Evolutionary conservation across 1,140 invertebrate genomes (phyloP).

Genomic region (Catajapyx aquilonaris): DNA sequence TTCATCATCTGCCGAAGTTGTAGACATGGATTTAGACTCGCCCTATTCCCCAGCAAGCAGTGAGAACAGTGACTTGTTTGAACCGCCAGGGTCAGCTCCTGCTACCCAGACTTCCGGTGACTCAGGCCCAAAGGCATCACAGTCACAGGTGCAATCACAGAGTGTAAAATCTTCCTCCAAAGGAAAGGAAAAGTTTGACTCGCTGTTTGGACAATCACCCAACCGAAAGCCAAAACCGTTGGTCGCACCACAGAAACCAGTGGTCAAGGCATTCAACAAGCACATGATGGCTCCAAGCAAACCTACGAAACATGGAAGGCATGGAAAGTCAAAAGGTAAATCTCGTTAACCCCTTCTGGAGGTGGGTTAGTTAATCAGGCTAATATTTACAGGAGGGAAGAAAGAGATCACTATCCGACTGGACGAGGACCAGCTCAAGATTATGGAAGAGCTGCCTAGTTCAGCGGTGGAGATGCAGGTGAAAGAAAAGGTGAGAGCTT

Average conservation of each 20-base stretch:
- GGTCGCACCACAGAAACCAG: neutral
- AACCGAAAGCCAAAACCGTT: neutral
- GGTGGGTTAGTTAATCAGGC: slow-evolving; percentile 9
- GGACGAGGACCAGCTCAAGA: slow-evolving; percentile 54
- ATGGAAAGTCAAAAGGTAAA: neutral
- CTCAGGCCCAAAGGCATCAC: slow-evolving; percentile 19
- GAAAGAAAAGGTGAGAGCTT: slow-evolving; percentile 85
- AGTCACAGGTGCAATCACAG: slow-evolving; percentile 15
- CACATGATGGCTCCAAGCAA: slow-evolving; percentile 1
- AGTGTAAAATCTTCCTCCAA: slow-evolving; percentile 6
- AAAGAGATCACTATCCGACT: slow-evolving; percentile 38
- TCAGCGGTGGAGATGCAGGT: slow-evolving; percentile 88
- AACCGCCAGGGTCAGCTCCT: slow-evolving; percentile 36
- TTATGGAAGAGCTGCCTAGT: slow-evolving; percentile 68
- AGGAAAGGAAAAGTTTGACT: slow-evolving; percentile 12
- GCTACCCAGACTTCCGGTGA: slow-evolving; percentile 19
- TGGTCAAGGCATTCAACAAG: too few species aligned
- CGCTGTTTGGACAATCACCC: slow-evolving; percentile 12
- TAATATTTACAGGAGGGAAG: slow-evolving; percentile 2
- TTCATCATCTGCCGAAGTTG: slow-evolving; percentile 21
- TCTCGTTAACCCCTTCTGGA: slow-evolving; percentile 9
- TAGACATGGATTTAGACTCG: slow-evolving; percentile 49
- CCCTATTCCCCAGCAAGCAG: slow-evolving; percentile 66
- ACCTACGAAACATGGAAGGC: slow-evolving; percentile 4
- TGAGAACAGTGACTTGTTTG: slow-evolving; percentile 65